These are phyloP conservation scores for Xiphophorus maculatus DNA, from an alignment of 2,113 vertebrate species.

Conservation along the genomic window DNA sequence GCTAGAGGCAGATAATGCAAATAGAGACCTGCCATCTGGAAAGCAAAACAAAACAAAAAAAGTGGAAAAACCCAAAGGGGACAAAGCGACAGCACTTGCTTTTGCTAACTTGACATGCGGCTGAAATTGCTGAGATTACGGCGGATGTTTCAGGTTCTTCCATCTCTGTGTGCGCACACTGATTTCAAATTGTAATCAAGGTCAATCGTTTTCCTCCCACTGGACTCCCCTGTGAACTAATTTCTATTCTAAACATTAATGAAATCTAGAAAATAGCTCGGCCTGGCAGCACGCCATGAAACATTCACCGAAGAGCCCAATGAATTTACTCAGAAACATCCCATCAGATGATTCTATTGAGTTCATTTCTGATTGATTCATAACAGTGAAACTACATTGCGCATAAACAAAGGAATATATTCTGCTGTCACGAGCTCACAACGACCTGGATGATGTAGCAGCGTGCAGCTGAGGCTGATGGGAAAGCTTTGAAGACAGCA, in stretches of 20 bases:
- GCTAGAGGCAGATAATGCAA: conserved; percentile 63
- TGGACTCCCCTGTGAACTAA: not conserved
- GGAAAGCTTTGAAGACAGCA: not conserved
- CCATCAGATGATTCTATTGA: conserved; percentile 18
- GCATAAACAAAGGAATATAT: not conserved
- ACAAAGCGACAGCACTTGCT: conserved; percentile 5
- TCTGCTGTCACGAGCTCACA: not conserved
- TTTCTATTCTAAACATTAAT: conserved; percentile 28
- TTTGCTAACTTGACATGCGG: not conserved
- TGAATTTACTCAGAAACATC: conserved; percentile 4
- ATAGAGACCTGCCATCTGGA: conserved; percentile 42
- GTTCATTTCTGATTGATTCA: not conserved
- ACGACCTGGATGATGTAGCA: not conserved
- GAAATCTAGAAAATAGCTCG: not conserved
- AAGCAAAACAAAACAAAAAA: conserved; percentile 3
- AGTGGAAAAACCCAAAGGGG: not conserved
- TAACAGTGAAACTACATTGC: not conserved
- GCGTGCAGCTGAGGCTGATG: not conserved
- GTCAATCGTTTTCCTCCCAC: conserved; percentile 13
- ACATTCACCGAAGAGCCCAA: conserved; percentile 13
- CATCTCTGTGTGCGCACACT: not conserved
- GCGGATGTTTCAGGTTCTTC: not conserved
- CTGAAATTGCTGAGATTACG: not conserved
- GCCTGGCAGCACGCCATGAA: conserved; percentile 19
- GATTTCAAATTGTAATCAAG: conserved; percentile 25